phyloP scores from a whole-genome alignment of 1,140 invertebrate genomes.

The Ceratosolen solmsi region DNA sequence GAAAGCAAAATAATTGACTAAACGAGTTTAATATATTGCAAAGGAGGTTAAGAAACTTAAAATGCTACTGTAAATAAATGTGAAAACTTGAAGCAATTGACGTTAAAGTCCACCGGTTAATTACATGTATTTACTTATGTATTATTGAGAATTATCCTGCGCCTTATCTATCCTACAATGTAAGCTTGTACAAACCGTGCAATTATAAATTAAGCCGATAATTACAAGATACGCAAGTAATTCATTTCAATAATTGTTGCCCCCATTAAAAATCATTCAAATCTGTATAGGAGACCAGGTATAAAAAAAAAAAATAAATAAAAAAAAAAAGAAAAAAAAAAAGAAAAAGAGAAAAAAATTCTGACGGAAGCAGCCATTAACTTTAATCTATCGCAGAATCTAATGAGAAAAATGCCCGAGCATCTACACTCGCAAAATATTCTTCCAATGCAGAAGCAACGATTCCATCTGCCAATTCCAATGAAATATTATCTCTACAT shows the following conservation, averaged over 20 bases:
- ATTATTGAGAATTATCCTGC: neutral
- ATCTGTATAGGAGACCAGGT: too few relatives aligned
- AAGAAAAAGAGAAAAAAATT: too few relatives aligned
- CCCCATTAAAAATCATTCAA: neutral
- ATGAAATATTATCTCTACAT: conserved; percentile 26
- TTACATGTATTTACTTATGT: neutral
- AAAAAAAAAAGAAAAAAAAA: too few relatives aligned
- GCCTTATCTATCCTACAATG: neutral
- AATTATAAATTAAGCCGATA: conserved; percentile 14
- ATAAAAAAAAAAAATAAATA: too few relatives aligned
- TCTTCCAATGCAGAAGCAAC: neutral
- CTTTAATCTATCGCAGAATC: neutral
- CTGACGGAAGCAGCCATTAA: neutral
- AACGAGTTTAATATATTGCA: neutral
- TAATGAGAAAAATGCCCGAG: neutral
- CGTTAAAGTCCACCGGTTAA: neutral
- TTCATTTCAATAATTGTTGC: neutral
- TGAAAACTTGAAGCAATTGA: neutral
- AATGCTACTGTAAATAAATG: neutral
- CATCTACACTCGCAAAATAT: neutral
- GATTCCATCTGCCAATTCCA: neutral
- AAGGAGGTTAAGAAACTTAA: neutral
- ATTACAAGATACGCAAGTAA: neutral
- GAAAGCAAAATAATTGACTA: neutral
- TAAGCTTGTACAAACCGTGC: neutral